Percentiles rank a stretch among this genome's conserved stretches.
Conservation (phyloP, 2,113 vertebrate genomes). For the mouse (Mus musculus) region GRCm39 chr1:194395001-194395500, state of each 20-base stretch:
- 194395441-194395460: not conserved
- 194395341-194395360: not conserved
- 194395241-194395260: not conserved
- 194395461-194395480: not conserved
- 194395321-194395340: not conserved
- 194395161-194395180: not conserved
- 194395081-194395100: not conserved
- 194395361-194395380: not conserved
- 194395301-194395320: not conserved
- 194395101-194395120: not conserved
- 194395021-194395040: slow-evolving; percentile 57
- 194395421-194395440: not conserved
- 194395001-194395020: slow-evolving; percentile 56
- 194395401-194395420: not conserved
- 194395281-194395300: not conserved
- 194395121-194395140: not conserved
- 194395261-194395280: not conserved
- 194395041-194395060: slow-evolving; percentile 39
- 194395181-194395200: not conserved
- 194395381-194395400: not conserved
- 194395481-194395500: not conserved
- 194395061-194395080: not conserved
- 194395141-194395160: not conserved
- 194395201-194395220: not conserved
- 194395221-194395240: not conserved